Base-by-base conservation (phyloP, 2,888 invertebrate genomes). In the Zaprionus bogoriensis region DNA sequence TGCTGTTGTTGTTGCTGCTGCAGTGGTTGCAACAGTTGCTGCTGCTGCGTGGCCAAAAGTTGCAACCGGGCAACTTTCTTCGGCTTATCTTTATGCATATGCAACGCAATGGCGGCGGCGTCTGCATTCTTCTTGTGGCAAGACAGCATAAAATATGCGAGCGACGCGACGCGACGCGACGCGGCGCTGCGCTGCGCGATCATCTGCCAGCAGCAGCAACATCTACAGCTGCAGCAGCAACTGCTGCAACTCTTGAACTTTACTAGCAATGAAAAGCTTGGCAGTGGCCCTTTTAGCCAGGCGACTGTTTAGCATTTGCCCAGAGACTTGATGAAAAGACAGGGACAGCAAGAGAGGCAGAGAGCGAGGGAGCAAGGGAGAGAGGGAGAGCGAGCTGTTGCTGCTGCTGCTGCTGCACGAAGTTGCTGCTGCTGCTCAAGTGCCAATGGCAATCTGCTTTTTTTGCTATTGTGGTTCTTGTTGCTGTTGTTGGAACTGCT, bases 51-150 rank as follows among this genome's bases (percentile, higher is more conserved):
- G 57, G 59, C 39, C 48, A 55, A 51, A 63, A 51, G 67, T 67
- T 77, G 74, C 62, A 79, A 65, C 65, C 47, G 30, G 30, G 50
- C 50, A 80, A 80, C 80, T 80, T 80, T 80, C 80, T 86, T 80
- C 62, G 70, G 67, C 77, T 79, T 86, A 86, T 80, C 80, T 80
- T 85, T 79, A 83, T 79, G 83, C 84, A 80, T 80, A 86, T 80
- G 77, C 80, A 86, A 86, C 82, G 79, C 78, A 74, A 64, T 67
- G 78, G 71, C 74, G 78, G 65, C 77, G 83, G 75, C 86, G 83
- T 82, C 82, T 85, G 79, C 79, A 79, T 79, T 79, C 74, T 77
- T 77, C 65, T 57, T 60, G 70, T 67, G 68, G 74, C 67, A 68
- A 36, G 32, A 36, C 32, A 17, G 32, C 32, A 39, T 79, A 82